Conservation (phyloP, 2,797 vertebrate species). For the Myripristis jacobus region DNA sequence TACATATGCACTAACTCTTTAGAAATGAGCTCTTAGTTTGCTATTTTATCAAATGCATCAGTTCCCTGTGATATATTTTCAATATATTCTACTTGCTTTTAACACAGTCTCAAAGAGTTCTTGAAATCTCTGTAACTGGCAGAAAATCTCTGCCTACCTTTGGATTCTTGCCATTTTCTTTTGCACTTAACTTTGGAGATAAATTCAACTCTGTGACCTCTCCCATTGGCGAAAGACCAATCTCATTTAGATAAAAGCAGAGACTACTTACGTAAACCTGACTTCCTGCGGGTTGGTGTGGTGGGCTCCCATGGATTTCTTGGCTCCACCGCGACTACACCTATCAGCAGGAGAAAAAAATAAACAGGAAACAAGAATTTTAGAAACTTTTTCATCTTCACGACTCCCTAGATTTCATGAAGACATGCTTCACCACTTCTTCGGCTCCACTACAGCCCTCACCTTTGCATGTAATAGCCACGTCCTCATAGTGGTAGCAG, state of each 20-base stretch:
- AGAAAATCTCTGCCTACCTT: neutral
- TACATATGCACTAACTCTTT: neutral
- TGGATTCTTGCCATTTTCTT: conserved; percentile 2
- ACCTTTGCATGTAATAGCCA: conserved; percentile 92
- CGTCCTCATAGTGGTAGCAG: conserved; percentile 98
- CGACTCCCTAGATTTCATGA: neutral
- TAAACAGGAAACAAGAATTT: conserved; percentile 19
- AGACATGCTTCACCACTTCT: neutral
- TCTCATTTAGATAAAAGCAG: conserved; percentile 46
- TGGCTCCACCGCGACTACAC: conserved; percentile 36
- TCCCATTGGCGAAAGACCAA: conserved; percentile 23
- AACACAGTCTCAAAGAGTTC: neutral
- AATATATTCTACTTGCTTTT: neutral
- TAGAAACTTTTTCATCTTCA: neutral
- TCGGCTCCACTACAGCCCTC: conserved; percentile 10
- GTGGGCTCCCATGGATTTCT: conserved; percentile 53
- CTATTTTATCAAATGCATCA: neutral
- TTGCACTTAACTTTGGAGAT: neutral
- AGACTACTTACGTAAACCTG: conserved; percentile 75
- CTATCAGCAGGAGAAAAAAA: conserved; percentile 54
- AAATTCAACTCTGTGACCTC: conserved; percentile 5
- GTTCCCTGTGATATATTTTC: neutral
- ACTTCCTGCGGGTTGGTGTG: conserved; percentile 50
- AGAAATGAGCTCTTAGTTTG: neutral
- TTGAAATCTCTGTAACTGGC: neutral